phyloP scores from a whole-genome alignment of 2,113 vertebrate species.

The Madoqua kirkii region DNA sequence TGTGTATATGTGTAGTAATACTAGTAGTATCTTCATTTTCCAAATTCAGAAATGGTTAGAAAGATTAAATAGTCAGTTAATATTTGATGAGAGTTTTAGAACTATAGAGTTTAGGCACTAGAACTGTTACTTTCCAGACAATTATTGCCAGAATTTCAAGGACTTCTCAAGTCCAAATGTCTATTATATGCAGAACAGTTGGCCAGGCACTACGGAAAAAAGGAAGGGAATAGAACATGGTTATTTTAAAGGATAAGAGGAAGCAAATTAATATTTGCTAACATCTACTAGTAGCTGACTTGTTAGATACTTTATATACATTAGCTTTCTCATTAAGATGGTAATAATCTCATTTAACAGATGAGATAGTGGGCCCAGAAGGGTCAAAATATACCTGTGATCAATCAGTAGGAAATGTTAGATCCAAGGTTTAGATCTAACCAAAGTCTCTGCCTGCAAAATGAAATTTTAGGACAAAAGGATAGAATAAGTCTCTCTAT shows the following conservation, averaged over 20 bases:
- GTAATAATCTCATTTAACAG: background rate
- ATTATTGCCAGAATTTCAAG: background rate
- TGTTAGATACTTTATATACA: background rate
- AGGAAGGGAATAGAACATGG: background rate
- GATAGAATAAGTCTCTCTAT: background rate
- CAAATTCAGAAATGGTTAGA: background rate
- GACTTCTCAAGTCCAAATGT: background rate
- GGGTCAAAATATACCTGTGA: background rate
- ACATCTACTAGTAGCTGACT: background rate
- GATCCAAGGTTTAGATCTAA: background rate
- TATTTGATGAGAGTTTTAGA: background rate
- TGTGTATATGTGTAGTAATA: background rate
- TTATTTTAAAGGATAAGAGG: background rate
- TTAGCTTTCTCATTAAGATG: background rate
- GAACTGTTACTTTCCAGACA: background rate
- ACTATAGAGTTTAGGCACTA: background rate
- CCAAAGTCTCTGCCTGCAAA: background rate
- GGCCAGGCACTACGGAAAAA: background rate
- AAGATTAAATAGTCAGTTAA: background rate
- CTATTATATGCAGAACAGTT: background rate
- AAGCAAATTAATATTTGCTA: background rate
- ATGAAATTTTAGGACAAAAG: background rate
- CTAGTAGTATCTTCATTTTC: background rate
- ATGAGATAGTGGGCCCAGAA: background rate
- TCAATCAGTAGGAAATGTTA: background rate